Evolutionary conservation across 2,888 invertebrate genomes (phyloP), one percentile per base, ranked within the genome.

Genomic region (Mythimna vitellina): DNA sequence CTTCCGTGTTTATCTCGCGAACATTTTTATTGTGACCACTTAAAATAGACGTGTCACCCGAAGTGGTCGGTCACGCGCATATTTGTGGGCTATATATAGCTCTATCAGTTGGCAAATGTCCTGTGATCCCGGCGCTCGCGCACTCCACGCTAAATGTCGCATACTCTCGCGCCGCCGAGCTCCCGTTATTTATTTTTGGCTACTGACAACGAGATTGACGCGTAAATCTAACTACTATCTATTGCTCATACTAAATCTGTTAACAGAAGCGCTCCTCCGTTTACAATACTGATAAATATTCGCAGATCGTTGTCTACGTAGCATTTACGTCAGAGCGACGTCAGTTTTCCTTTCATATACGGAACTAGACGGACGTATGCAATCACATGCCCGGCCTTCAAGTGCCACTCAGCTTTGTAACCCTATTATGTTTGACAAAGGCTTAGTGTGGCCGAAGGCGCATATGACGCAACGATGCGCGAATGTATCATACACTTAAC

Each of bases 31-130:
- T 92, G 90, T 92, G 86, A 79, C 78, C 70, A 78, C 90, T 91
- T 84, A 91, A 93, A 95, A 94, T 93, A 95, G 90, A 87, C 70
- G 75, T 81, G 89, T 89, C 87, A 91, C 86, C 91, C 89, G 87
- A 92, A 95, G 92, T 92, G 90, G 90, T 89, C 81, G 93, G 93
- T 94, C 95, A 95, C 95, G 94, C 94, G 95, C 93, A 93, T 93
- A 93, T 91, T 93, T 92, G 88, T 86, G 87, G 60, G 86, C 86
- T 94, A 95, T 91, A 92, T 91, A 93, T 95, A 96, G 89, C 85
- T 92, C 93, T 92, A 94, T 95, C 93, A 92, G 91, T 95, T 96
- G 96, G 95, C 96, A 95, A 91, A 92, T 90, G 92, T 92, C 88
- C 90, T 90, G 89, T 84, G 86, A 89, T 87, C 86, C 86, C 85